phyloP scores from a whole-genome alignment of 2,113 vertebrate genomes.

The Ophthalmotilapia sp. region DNA sequence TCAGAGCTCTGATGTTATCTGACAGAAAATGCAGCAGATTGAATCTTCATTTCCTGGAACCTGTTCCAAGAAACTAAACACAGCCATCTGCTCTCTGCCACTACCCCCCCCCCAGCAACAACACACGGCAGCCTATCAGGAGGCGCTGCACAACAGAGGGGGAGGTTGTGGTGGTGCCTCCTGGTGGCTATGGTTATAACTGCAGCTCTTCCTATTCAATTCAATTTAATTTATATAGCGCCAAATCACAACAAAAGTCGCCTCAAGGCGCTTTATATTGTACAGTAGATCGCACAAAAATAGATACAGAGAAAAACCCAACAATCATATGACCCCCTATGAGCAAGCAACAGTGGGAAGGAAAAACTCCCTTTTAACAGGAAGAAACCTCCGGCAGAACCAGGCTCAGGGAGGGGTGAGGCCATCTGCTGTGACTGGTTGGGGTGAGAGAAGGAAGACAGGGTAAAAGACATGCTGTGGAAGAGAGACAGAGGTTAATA shows the following conservation, averaged over 20 bases:
- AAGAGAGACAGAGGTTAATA: too few species aligned
- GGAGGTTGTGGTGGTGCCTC: not conserved
- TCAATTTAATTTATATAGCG: not conserved
- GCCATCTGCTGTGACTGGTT: not conserved
- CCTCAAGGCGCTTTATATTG: not conserved
- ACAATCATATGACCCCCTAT: not conserved
- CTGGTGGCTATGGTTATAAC: not conserved
- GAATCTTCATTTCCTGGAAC: conserved; percentile 19
- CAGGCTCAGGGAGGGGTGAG: not conserved
- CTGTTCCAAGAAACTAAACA: not conserved
- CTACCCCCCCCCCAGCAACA: conserved; percentile 28
- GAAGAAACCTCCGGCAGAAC: not conserved
- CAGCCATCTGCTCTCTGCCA: conserved; percentile 9
- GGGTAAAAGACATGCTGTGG: too few species aligned
- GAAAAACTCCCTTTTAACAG: not conserved
- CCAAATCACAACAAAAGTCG: not conserved
- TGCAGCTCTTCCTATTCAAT: not conserved
- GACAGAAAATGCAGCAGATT: not conserved
- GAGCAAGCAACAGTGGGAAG: not conserved
- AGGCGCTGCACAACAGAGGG: not conserved
- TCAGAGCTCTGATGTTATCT: not conserved
- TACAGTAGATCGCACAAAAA: not conserved
- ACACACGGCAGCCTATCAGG: not conserved
- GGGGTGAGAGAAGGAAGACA: too few species aligned
- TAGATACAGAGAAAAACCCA: not conserved